phyloP scores from a whole-genome alignment of 2,113 vertebrate genomes.

The Lucifuga dentata region DNA sequence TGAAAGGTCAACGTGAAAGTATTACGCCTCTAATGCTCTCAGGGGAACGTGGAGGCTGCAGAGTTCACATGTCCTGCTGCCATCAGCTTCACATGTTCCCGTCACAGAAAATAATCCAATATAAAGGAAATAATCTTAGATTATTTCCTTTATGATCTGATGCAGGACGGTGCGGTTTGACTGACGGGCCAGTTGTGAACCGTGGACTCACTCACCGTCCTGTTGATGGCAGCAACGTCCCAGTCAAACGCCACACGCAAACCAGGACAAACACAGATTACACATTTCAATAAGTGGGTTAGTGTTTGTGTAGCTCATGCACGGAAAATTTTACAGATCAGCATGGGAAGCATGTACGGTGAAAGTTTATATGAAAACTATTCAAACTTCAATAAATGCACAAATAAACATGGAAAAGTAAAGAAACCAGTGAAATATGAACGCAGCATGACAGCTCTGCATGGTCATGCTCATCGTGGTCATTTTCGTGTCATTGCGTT shows the following conservation, averaged over 20 bases:
- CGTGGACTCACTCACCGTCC: not conserved
- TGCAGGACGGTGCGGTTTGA: constrained; percentile 3
- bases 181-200: constrained; percentile 15
- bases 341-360: not conserved
- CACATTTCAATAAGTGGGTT: constrained; percentile 18
- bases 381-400: not conserved
- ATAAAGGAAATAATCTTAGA: not conserved
- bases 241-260: constrained; percentile 14
- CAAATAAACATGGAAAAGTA: not conserved
- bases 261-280: constrained; percentile 61
- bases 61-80: constrained; percentile 20
- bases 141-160: too few species aligned
- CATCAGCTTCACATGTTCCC: constrained; percentile 15
- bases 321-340: constrained; percentile 7
- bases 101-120: constrained; percentile 13
- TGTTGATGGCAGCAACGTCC: constrained; percentile 56
- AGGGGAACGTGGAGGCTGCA: constrained; percentile 3
- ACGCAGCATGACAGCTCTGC: not conserved
- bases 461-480: not conserved
- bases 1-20: constrained; percentile 39
- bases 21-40: constrained; percentile 51
- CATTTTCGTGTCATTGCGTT: constrained; percentile 9
- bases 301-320: constrained; percentile 8
- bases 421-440: not conserved
- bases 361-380: too few species aligned